Conservation (phyloP, 2,888 invertebrate species). For the Morpho achilles region DNA sequence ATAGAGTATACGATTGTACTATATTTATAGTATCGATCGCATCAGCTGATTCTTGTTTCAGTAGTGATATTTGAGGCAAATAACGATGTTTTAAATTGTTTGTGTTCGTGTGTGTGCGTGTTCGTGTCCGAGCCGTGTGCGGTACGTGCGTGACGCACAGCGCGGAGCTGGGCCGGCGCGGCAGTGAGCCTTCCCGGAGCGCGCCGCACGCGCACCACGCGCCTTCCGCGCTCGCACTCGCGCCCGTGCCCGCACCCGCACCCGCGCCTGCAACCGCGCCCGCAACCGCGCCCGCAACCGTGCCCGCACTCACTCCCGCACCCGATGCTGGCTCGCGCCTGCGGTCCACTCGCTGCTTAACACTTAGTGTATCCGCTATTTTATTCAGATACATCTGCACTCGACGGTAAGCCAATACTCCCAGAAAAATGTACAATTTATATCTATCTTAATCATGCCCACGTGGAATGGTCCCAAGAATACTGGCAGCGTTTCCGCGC, state of each 20-base stretch:
- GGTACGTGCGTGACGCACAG: constrained; percentile 36
- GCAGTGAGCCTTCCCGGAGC: constrained; percentile 42
- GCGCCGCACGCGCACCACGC: constrained; percentile 48
- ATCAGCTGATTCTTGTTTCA: too few relatives aligned
- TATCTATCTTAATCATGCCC: too few relatives aligned
- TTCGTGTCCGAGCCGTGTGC: constrained; percentile 9
- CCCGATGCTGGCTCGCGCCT: constrained; percentile 24
- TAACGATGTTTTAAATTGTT: not conserved
- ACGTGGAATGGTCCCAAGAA: too few relatives aligned
- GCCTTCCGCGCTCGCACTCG: constrained; percentile 34
- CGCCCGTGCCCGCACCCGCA: constrained; percentile 27
- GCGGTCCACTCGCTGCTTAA: constrained; percentile 16
- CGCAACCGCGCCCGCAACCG: constrained; percentile 30
- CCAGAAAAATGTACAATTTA: too few relatives aligned
- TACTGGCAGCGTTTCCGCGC: too few relatives aligned
- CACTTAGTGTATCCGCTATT: constrained; percentile 21
- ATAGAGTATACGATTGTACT: too few relatives aligned
- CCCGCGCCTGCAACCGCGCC: constrained; percentile 25
- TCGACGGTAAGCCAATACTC: too few relatives aligned
- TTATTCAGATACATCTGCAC: not conserved
- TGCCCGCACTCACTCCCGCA: constrained; percentile 15
- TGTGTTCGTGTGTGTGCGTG: constrained; percentile 1
- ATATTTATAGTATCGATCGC: too few relatives aligned
- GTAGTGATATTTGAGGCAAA: too few relatives aligned
- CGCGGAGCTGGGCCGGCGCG: constrained; percentile 56